phyloP scores from a whole-genome alignment of 1,140 invertebrate genomes.

The Dreissena polymorpha region DNA sequence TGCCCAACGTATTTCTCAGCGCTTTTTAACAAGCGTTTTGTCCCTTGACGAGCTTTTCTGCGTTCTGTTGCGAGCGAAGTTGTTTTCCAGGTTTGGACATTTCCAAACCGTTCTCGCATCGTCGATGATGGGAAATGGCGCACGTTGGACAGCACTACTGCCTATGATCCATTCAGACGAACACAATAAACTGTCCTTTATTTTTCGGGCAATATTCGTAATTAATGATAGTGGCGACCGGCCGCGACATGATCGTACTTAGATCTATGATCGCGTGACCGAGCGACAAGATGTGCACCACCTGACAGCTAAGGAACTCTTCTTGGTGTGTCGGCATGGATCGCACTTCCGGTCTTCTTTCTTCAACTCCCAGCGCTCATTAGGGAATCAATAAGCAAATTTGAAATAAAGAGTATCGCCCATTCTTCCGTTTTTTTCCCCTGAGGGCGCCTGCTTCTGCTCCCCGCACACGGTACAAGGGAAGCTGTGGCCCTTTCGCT shows the following conservation, averaged over 20 bases:
- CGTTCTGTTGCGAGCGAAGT: slow-evolving; percentile 28
- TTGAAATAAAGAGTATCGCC: slow-evolving; percentile 37
- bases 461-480: slow-evolving; percentile 36
- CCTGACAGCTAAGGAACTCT: slow-evolving; percentile 21
- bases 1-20: slow-evolving; percentile 2
- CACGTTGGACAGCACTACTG: slow-evolving; percentile 39
- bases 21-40: neutral
- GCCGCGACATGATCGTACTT: slow-evolving; percentile 23
- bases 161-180: slow-evolving; percentile 40
- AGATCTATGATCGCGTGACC: slow-evolving; percentile 39
- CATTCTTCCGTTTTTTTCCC: slow-evolving; percentile 27
- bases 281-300: slow-evolving; percentile 45
- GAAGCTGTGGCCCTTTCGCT: neutral
- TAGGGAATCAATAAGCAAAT: slow-evolving; percentile 28
- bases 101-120: slow-evolving; percentile 41
- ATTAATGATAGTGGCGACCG: slow-evolving; percentile 27
- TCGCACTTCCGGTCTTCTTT: slow-evolving; percentile 41
- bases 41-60: slow-evolving; percentile 32
- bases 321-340: slow-evolving; percentile 31
- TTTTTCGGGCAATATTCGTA: slow-evolving; percentile 42
- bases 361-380: slow-evolving; percentile 19
- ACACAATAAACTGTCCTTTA: slow-evolving; percentile 30
- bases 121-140: slow-evolving; percentile 29
- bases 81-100: slow-evolving; percentile 46
- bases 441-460: neutral